Evolutionary conservation across 2,888 invertebrate genomes (phyloP).

Genomic region (Physocephala rufipes): DNA sequence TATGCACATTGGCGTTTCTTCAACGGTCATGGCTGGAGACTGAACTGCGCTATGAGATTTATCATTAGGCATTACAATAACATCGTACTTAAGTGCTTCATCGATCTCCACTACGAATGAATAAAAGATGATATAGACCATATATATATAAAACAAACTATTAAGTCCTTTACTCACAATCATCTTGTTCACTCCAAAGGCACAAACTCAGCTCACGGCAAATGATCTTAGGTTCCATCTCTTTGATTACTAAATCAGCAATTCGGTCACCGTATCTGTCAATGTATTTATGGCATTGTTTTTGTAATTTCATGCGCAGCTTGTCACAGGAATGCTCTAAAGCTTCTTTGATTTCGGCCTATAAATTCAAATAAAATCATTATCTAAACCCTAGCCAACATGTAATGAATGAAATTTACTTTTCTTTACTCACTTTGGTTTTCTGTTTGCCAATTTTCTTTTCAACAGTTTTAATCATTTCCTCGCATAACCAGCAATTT

Average conservation of each 20-base stretch:
- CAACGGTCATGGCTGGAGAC: constrained; percentile 40
- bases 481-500: constrained; percentile 61
- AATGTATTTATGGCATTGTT: constrained; percentile 77
- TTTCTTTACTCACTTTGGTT: constrained; percentile 47
- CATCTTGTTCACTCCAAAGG: constrained; percentile 53
- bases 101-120: constrained; percentile 57
- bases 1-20: constrained; percentile 70
- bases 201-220: constrained; percentile 77
- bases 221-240: constrained; percentile 75
- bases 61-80: constrained; percentile 56
- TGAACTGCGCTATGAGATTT: constrained; percentile 29
- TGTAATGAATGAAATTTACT: constrained; percentile 2
- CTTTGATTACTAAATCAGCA: constrained; percentile 74
- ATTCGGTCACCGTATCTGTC: constrained; percentile 77
- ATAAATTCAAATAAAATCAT: constrained; percentile 24
- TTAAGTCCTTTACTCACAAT: constrained; percentile 54
- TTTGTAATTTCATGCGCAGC: constrained; percentile 57
- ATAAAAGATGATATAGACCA: constrained; percentile 8
- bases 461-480: constrained; percentile 58
- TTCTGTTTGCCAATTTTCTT: constrained; percentile 58
- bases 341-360: constrained; percentile 58
- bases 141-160: neutral
- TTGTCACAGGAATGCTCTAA: constrained; percentile 59
- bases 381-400: constrained; percentile 5
- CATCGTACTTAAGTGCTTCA: constrained; percentile 61